Conservation (phyloP, 2,888 invertebrate genomes). For the Tryphoninae sp. region DNA sequence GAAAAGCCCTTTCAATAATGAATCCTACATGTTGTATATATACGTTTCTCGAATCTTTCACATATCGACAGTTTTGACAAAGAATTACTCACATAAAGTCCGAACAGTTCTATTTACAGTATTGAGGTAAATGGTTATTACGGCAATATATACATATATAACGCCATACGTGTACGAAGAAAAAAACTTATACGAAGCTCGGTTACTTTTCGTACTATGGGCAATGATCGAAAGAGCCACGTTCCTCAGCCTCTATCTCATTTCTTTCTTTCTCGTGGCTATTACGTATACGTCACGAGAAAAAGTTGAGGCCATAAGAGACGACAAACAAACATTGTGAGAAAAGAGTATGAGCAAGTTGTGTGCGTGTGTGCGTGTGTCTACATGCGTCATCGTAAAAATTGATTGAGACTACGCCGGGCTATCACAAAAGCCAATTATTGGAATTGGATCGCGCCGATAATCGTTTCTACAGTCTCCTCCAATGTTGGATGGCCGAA, state of each 20-base stretch:
- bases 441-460: conserved; percentile 61
- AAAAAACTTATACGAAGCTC: not conserved
- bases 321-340: conserved; percentile 7
- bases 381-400: conserved; percentile 55
- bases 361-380: not conserved
- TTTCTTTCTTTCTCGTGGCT: conserved; percentile 1
- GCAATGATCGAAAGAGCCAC: not conserved
- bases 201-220: not conserved
- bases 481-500: not conserved
- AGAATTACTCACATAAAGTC: conserved; percentile 24
- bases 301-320: conserved; percentile 28
- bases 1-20: conserved; percentile 6
- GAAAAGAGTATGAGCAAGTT: conserved; percentile 31
- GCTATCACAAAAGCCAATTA: conserved; percentile 55
- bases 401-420: conserved; percentile 53
- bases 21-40: not conserved
- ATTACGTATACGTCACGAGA: conserved; percentile 23
- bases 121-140: conserved; percentile 24
- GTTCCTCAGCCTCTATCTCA: not conserved
- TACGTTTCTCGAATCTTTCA: conserved; percentile 9
- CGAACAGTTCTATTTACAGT: conserved; percentile 38
- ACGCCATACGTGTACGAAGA: not conserved
- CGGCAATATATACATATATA: not conserved
- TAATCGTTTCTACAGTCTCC: conserved; percentile 54
- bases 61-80: conserved; percentile 29